phyloP scores from a whole-genome alignment of 2,113 vertebrate species.

The Lycaon pictus region DNA sequence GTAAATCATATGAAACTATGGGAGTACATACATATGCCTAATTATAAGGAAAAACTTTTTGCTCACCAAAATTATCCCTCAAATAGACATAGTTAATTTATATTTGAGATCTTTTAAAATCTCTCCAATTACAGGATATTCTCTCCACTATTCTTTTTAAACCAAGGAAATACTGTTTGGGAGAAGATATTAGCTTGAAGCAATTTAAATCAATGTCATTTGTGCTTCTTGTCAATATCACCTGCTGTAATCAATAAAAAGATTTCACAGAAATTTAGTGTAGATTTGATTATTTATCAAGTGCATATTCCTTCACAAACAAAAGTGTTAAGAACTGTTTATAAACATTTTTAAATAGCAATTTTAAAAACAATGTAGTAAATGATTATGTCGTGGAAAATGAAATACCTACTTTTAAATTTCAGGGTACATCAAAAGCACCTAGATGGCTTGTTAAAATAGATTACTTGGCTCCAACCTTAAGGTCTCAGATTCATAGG shows the following conservation, averaged over 20 bases:
- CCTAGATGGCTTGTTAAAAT: background rate
- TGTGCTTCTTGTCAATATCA: background rate
- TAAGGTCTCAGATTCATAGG: background rate
- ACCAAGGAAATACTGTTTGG: background rate
- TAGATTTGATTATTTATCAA: background rate
- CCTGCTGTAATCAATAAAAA: background rate
- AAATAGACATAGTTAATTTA: background rate
- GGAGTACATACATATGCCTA: background rate
- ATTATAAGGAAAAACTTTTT: background rate
- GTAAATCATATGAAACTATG: background rate
- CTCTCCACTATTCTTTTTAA: background rate
- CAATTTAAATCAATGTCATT: background rate
- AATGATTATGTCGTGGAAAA: background rate
- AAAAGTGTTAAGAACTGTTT: background rate
- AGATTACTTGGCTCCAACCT: background rate
- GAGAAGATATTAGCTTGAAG: no score
- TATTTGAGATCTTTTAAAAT: background rate
- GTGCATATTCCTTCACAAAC: background rate
- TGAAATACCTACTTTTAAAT: background rate
- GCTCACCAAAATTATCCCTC: background rate
- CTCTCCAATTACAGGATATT: background rate
- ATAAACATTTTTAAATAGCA: background rate
- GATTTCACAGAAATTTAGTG: background rate
- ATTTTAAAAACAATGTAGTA: background rate
- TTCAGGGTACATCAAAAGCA: background rate